These are phyloP conservation scores for Microcebus ravelobensis DNA, from an alignment of 2,113 vertebrate genomes.

Conservation along the genomic window DNA sequence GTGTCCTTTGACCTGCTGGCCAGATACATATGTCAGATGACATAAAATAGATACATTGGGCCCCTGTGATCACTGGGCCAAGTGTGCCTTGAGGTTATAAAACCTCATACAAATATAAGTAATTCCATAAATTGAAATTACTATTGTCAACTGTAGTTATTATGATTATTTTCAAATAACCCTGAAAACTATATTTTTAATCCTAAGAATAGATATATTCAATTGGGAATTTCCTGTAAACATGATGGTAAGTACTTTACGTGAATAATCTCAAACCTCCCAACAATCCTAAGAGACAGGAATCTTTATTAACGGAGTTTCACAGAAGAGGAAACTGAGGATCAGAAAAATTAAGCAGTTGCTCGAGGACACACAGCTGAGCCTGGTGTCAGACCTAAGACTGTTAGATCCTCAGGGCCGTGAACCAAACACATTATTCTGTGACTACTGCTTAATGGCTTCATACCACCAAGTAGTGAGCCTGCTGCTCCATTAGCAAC, in stretches of 20 bases:
- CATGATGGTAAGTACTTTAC: accelerated
- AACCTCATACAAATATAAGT: background rate
- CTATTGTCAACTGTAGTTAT: background rate
- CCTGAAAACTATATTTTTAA: background rate
- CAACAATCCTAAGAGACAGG: too few species aligned
- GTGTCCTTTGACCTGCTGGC: background rate
- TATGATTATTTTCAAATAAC: background rate
- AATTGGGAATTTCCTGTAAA: background rate
- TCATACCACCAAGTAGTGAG: background rate
- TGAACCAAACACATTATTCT: background rate
- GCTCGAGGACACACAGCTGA: background rate
- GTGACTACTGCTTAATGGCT: background rate
- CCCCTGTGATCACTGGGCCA: accelerated
- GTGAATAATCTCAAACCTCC: background rate
- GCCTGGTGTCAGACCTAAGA: background rate
- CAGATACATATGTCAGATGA: background rate
- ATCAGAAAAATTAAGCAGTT: background rate
- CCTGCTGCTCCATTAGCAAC: too few species aligned
- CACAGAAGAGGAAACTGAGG: background rate
- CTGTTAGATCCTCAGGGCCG: background rate
- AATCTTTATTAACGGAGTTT: background rate
- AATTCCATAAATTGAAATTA: background rate
- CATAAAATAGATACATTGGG: background rate
- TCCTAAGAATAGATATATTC: background rate
- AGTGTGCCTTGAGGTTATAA: background rate